A percentile compares a stretch with the other conserved stretches of the same genome.
These are phyloP conservation scores for Aspidiotus destructor DNA, from an alignment of 2,888 invertebrate species.

Conservation along the genomic window DNA sequence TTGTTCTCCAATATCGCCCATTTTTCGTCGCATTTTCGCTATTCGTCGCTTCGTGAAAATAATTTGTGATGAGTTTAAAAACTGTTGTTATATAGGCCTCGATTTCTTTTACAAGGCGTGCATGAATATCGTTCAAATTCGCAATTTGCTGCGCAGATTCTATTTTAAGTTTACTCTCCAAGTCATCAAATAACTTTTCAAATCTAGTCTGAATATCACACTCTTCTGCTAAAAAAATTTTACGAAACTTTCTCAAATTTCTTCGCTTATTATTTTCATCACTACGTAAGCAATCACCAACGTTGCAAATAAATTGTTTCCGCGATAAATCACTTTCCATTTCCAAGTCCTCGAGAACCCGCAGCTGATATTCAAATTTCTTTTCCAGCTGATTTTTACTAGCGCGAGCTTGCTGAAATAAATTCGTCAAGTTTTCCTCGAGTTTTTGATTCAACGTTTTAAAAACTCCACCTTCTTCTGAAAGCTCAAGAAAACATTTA, in stretches of 20 bases:
- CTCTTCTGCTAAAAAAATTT: slow-evolving; percentile 21
- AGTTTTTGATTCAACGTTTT: slow-evolving; percentile 10
- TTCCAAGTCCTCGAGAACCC: slow-evolving; percentile 9
- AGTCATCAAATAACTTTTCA: slow-evolving; percentile 17
- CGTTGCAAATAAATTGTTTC: slow-evolving; percentile 1
- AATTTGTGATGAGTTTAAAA: slow-evolving; percentile 9
- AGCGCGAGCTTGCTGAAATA: slow-evolving; percentile 4
- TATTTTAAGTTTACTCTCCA: not conserved
- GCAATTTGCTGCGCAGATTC: not conserved
- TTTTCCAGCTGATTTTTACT: not conserved
- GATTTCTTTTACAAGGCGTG: slow-evolving; percentile 3
- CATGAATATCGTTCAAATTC: not conserved
- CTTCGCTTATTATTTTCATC: too few species aligned
- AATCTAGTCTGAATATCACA: slow-evolving; percentile 15
- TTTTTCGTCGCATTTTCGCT: not conserved
- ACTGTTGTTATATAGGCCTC: slow-evolving; percentile 9
- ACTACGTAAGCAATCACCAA: not conserved
- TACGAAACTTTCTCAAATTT: slow-evolving; percentile 12
- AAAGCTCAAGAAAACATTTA: not conserved
- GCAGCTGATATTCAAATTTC: not conserved
- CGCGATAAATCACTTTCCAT: not conserved
- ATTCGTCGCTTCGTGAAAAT: slow-evolving; percentile 1
- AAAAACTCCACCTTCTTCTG: slow-evolving; percentile 20
- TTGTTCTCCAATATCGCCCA: too few species aligned
- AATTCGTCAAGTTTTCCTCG: slow-evolving; percentile 7